Evolutionary conservation across 2,888 invertebrate species (phyloP).

Genomic region (Hipparchia semele): DNA sequence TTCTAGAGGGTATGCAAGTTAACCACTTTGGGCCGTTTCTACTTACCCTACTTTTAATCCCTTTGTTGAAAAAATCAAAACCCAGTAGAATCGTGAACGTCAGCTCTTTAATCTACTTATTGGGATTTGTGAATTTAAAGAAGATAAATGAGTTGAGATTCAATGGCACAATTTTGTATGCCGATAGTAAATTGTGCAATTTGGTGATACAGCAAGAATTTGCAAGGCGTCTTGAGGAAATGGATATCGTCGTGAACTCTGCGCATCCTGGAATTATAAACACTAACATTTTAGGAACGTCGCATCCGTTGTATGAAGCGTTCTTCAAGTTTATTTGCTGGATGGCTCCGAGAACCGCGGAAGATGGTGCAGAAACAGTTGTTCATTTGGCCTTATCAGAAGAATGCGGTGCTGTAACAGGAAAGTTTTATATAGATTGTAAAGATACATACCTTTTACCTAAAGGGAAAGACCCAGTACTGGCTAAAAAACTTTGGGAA

Average conservation of each 20-base stretch:
- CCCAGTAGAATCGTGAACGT: slow-evolving; percentile 90
- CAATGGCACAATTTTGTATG: slow-evolving; percentile 41
- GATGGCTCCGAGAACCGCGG: slow-evolving; percentile 79
- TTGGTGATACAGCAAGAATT: slow-evolving; percentile 57
- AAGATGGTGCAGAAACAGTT: slow-evolving; percentile 88
- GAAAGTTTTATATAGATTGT: slow-evolving; percentile 89
- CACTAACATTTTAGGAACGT: slow-evolving; percentile 87
- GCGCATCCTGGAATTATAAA: slow-evolving; percentile 91
- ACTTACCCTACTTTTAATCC: slow-evolving; percentile 77
- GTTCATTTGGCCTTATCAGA: slow-evolving; percentile 86
- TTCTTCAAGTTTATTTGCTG: slow-evolving; percentile 31
- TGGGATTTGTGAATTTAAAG: slow-evolving; percentile 85
- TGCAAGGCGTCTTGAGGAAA: slow-evolving; percentile 48
- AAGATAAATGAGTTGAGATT: slow-evolving; percentile 47
- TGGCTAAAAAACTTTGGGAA: slow-evolving; percentile 26
- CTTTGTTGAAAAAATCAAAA: slow-evolving; percentile 83
- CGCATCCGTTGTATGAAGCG: slow-evolving; percentile 45
- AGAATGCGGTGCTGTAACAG: slow-evolving; percentile 84
- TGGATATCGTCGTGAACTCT: slow-evolving; percentile 87
- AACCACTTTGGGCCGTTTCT: slow-evolving; percentile 84
- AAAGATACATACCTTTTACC: slow-evolving; percentile 79
- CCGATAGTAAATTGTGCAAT: slow-evolving; percentile 55
- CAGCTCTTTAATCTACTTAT: slow-evolving; percentile 87
- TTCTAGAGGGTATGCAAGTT: slow-evolving; percentile 81
- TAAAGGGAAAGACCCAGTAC: slow-evolving; percentile 14